phyloP scores from a whole-genome alignment of 2,888 invertebrate genomes.

The Leucoma salicis region DNA sequence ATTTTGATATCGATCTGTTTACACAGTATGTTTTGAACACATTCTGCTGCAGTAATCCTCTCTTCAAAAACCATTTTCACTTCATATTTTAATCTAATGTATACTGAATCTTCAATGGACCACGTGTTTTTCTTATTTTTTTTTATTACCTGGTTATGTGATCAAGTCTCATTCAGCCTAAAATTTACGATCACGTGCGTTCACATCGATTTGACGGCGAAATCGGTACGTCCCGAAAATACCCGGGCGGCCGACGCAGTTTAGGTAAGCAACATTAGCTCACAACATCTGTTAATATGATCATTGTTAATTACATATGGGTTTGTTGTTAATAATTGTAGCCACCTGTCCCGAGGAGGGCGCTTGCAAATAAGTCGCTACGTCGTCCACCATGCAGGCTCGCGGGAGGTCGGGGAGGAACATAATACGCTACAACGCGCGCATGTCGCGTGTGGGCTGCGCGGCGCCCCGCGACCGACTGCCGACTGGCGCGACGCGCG shows the following conservation, averaged over 20 bases:
- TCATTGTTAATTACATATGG: constrained; percentile 83
- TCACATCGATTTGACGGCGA: constrained; percentile 59
- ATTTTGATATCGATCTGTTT: constrained; percentile 72
- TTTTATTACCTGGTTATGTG: constrained; percentile 36
- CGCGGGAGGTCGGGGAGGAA: constrained; percentile 96
- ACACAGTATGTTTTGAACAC: constrained; percentile 62
- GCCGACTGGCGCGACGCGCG: constrained; percentile 45
- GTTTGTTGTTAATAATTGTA: constrained; percentile 80
- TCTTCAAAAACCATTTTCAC: constrained; percentile 22
- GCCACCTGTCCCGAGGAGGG: constrained; percentile 97
- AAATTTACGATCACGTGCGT: constrained; percentile 58
- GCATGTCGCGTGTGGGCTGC: constrained; percentile 76
- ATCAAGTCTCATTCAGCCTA: constrained; percentile 44
- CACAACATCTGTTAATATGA: constrained; percentile 83
- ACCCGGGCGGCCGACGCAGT: constrained; percentile 77
- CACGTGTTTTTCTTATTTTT: constrained; percentile 31
- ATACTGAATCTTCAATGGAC: constrained; percentile 20
- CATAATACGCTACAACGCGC: constrained; percentile 84
- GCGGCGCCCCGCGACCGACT: constrained; percentile 80
- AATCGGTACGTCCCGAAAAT: constrained; percentile 72
- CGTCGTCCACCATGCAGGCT: constrained; percentile 98
- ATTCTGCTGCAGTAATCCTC: constrained; percentile 36
- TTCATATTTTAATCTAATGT: constrained; percentile 18
- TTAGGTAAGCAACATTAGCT: constrained; percentile 78
- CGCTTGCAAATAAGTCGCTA: constrained; percentile 96